Base-by-base conservation (phyloP, 2,888 invertebrate genomes). In the Vesta saturnalis region DNA sequence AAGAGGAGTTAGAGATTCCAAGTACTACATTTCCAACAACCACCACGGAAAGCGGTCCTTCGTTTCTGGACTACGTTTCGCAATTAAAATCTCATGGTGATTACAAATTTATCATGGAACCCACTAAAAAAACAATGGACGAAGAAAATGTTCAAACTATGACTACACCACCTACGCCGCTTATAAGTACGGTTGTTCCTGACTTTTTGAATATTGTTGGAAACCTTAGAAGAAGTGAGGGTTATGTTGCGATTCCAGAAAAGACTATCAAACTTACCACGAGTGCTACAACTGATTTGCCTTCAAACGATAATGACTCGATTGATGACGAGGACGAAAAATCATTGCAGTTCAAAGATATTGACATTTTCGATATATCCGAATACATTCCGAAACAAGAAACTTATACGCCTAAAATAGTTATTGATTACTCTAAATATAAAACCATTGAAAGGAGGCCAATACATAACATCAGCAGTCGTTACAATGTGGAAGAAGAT, bases 351-450 rank as follows among this genome's bases (percentile, higher is more conserved):
- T n/a, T 3, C 15, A 5, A 72, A 57, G 60, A 47, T 1, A 16
- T 54, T 6, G 77, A 81, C 67, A 80, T 82, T 59, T 82, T 83
- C 67, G 83, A 83, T 69, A 81, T 82, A 30, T 74, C 74, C n/a
- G 83, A 82, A 16, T 83, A 79, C 63, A 64, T 82, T 18, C 82
- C 83, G 0, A 80, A 81, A 75, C 72, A 80, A 0, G 81, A 79
- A 69, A 78, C 74, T 59, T 81, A 82, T 67, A 73, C 70, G 47
- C 81, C 83, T 3, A 76, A 74, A 72, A 82, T 83, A 3, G 72
- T 78, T 0, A 79, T 83, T 23, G 83, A 84, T 70, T 81, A 79
- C 46, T 82, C 83, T 0, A 84, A 83, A 70, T 84, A 84, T 56
- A 83, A 82, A 74, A 82, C 81, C 1, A 84, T 84, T 46, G 75